These are phyloP conservation scores for Okapia johnstoni DNA, from an alignment of 2,113 vertebrate species.

Conservation along the genomic window DNA sequence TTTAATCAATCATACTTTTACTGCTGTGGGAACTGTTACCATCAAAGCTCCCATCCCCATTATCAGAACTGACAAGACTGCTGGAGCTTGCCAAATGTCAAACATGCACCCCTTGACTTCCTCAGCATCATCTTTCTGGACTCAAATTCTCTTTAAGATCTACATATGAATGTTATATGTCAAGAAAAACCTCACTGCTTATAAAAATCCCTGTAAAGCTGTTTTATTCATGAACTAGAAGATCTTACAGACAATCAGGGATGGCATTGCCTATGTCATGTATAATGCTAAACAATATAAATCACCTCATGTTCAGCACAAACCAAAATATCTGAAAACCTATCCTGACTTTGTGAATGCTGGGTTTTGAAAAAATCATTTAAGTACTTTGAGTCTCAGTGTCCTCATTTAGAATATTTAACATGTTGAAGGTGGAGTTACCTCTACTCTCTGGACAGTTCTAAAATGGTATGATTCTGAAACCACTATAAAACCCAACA, in stretches of 20 bases:
- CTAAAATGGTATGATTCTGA: conserved; percentile 10
- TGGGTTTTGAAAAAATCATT: background rate
- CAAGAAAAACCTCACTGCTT: background rate
- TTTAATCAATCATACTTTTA: background rate
- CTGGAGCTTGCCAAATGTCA: background rate
- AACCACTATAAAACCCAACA: background rate
- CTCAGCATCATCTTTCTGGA: background rate
- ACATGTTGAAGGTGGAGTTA: background rate
- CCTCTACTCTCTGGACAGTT: background rate
- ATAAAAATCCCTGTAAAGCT: background rate
- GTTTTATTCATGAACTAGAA: background rate
- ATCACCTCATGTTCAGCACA: background rate
- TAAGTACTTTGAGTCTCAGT: background rate
- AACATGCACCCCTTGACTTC: background rate
- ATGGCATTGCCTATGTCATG: background rate
- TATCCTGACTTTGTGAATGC: background rate
- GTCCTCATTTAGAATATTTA: background rate
- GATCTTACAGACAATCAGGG: background rate
- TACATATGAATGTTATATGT: background rate
- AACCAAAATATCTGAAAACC: background rate
- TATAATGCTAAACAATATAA: background rate
- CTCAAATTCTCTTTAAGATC: background rate
- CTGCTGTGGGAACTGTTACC: background rate
- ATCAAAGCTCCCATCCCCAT: background rate
- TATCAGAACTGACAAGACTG: background rate